These are phyloP conservation scores for Imbricaverruca yamaguchii DNA, from an alignment of 2,888 invertebrate species.

Conservation along the genomic window DNA sequence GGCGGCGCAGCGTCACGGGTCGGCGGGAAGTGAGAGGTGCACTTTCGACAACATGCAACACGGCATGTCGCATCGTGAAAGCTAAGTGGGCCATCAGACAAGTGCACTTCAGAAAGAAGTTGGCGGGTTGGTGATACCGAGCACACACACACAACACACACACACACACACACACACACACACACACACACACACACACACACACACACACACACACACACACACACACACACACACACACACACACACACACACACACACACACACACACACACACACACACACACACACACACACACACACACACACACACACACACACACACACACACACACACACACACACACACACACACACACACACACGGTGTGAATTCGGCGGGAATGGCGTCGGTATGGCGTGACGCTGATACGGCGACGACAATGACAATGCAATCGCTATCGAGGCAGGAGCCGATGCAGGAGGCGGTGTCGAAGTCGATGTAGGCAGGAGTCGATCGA, in stretches of 20 bases:
- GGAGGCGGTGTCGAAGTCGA: too few relatives aligned
- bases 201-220: conserved; percentile 1
- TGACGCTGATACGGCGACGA: too few relatives aligned
- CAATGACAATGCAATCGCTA: too few relatives aligned
- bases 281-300: conserved; percentile 1
- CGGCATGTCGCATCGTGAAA: too few relatives aligned
- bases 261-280: conserved; percentile 1
- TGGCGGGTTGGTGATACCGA: background rate
- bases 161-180: conserved; percentile 1
- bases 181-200: conserved; percentile 1
- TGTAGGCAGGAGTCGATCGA: too few relatives aligned
- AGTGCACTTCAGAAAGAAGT: too few relatives aligned
- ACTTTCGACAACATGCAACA: too few relatives aligned
- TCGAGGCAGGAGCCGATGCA: too few relatives aligned
- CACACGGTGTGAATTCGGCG: background rate
- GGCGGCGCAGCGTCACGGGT: too few relatives aligned
- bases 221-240: conserved; percentile 1
- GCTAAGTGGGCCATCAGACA: too few relatives aligned
- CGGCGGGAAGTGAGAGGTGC: too few relatives aligned
- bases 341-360: background rate
- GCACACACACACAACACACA: background rate
- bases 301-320: conserved; percentile 1
- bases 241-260: conserved; percentile 1
- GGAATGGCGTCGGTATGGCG: too few relatives aligned
- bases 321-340: conserved; percentile 1